A percentile compares a stretch with the other conserved stretches of the same genome.
Conservation (phyloP, 2,888 invertebrate species). For the Eulithis testata region DNA sequence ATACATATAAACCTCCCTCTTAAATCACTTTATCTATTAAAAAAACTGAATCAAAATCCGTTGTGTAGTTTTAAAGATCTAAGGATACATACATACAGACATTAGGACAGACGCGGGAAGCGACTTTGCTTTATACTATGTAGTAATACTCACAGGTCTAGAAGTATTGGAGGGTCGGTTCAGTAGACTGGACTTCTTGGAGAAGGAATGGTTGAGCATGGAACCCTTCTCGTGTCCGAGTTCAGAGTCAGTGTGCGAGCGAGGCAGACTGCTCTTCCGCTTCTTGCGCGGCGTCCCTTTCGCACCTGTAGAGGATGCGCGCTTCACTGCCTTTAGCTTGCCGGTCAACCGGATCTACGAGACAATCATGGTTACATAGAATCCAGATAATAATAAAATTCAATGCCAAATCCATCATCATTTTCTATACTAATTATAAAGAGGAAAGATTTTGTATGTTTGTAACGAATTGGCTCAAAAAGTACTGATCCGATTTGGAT, state of each 20-base stretch:
- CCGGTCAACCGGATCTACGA: slow-evolving; percentile 79
- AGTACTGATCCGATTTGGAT: too few relatives aligned
- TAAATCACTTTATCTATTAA: too few relatives aligned
- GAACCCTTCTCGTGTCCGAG: slow-evolving; percentile 82
- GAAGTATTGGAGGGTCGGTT: slow-evolving; percentile 88
- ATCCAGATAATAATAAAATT: not conserved
- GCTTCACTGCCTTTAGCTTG: slow-evolving; percentile 79
- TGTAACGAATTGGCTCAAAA: too few relatives aligned
- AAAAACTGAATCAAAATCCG: too few relatives aligned
- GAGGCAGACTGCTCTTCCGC: slow-evolving; percentile 68
- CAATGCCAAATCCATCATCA: too few relatives aligned
- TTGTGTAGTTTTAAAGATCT: too few relatives aligned
- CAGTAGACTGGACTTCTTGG: slow-evolving; percentile 84
- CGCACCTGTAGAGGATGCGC: slow-evolving; percentile 69
- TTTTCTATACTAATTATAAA: too few relatives aligned
- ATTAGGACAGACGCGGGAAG: too few relatives aligned
- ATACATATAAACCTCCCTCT: too few relatives aligned
- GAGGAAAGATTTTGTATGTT: too few relatives aligned
- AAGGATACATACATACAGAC: too few relatives aligned
- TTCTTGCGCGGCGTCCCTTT: slow-evolving; percentile 78
- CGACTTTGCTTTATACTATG: too few relatives aligned
- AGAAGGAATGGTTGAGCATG: slow-evolving; percentile 83
- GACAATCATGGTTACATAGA: not conserved
- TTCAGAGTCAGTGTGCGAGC: slow-evolving; percentile 74
- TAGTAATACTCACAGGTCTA: slow-evolving; percentile 86